phyloP scores from a whole-genome alignment of 1,140 invertebrate species.

The Trypoxylus dichotomus region DNA sequence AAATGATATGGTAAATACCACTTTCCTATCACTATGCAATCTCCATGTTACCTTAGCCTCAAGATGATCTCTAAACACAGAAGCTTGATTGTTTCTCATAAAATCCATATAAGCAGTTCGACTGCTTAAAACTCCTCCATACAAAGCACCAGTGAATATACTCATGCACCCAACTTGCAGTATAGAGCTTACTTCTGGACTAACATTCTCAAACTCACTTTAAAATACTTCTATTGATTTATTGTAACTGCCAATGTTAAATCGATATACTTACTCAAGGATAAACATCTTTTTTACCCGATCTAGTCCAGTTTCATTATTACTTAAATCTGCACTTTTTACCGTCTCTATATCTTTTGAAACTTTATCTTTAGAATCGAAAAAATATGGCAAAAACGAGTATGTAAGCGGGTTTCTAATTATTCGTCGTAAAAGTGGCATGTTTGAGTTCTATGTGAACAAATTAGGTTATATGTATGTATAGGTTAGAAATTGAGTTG shows the following conservation, averaged over 20 bases:
- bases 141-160: constrained; percentile 60
- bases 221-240: constrained; percentile 41
- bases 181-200: constrained; percentile 62
- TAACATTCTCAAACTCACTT: constrained; percentile 63
- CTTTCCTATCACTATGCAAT: background rate
- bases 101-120: constrained; percentile 65
- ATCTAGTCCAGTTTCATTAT: constrained; percentile 39
- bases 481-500: no score
- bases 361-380: constrained; percentile 6
- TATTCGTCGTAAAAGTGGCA: background rate
- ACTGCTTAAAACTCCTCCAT: constrained; percentile 65
- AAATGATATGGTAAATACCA: constrained; percentile 40
- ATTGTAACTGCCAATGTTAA: background rate
- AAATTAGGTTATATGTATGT: background rate
- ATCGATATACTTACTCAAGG: constrained; percentile 39
- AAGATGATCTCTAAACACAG: constrained; percentile 64
- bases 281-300: constrained; percentile 44
- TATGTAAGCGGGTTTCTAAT: background rate
- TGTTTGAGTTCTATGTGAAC: background rate
- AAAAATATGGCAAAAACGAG: background rate
- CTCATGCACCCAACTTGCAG: constrained; percentile 60
- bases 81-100: constrained; percentile 72
- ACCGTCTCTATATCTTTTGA: constrained; percentile 22
- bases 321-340: constrained; percentile 21
- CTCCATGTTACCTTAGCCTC: constrained; percentile 64